Base-by-base conservation (phyloP, 2,113 vertebrate genomes). In the Chloropsis hardwickii region DNA sequence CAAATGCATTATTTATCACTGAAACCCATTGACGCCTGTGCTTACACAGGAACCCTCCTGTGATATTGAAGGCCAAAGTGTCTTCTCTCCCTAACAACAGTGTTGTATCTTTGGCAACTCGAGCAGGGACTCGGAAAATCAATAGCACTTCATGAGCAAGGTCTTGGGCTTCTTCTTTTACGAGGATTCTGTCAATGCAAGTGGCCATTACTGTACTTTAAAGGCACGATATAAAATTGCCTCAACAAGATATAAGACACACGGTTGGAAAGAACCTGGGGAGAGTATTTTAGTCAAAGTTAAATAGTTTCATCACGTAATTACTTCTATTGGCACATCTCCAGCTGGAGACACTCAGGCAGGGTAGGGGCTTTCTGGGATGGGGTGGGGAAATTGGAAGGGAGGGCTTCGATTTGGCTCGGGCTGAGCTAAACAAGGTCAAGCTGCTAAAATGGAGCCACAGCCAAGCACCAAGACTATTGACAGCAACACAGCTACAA, bases 201-300 rank as follows among this genome's bases (percentile, higher is more conserved):
- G 98, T 97, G 98, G 98, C 98, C 98, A 98, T 98, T 98, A 98
- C 98, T 97, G 98, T 98, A 98, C 98, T 98, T 98, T 98, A 98
- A 98, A 98, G 98, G 98, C 97, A 98, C 96, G 97, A 97, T 98
- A 98, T 98, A 98, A 98, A 98, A 98, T 98, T 98, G 97, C 98
- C 98, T 98, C 97, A 76, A 98, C 98, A 98, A 98, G 98, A 98
- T 98, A 98, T 97, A 98, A 98, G 98, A 98, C 98, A 98, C 98
- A 98, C 85, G 72, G 93, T 97, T 97, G 98, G 97, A 97, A 98
- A 98, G 98, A 98, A 98, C 98, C 98, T 97, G 98, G 98, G 95
- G 98, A 98, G 98, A 98, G 98, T 98, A 98, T 98, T 98, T 98
- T 98, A 98, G 98, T 98, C 97, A 97, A 98, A 97, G 98, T 98